These are phyloP conservation scores for Nomada flava DNA, from an alignment of 2,888 invertebrate genomes.

Conservation along the genomic window DNA sequence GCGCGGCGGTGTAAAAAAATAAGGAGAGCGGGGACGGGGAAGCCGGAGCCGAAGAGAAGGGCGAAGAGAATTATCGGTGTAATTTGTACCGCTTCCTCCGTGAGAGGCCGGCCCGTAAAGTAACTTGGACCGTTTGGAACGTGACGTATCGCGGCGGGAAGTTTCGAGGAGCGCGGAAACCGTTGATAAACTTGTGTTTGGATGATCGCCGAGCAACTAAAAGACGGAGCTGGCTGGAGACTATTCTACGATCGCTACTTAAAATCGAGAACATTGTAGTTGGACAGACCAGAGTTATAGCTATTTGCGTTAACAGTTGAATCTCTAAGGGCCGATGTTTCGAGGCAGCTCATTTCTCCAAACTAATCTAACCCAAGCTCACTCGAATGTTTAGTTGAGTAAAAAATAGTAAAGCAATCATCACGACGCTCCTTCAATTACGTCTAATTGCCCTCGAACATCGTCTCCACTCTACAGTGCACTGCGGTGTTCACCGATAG, in stretches of 20 bases:
- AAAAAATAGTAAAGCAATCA: constrained; percentile 18
- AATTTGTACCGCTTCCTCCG: constrained; percentile 49
- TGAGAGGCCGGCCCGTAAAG: constrained; percentile 40
- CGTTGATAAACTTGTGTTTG: constrained; percentile 60
- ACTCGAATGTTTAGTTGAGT: not conserved
- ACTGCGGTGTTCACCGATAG: constrained; percentile 3
- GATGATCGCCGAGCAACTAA: constrained; percentile 55
- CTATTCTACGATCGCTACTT: constrained; percentile 4
- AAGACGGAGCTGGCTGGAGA: constrained; percentile 29
- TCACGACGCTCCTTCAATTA: constrained; percentile 20
- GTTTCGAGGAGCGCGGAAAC: constrained; percentile 49
- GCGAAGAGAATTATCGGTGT: constrained; percentile 54
- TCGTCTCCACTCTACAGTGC: not conserved
- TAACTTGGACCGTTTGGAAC: constrained; percentile 60
- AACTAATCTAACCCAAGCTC: constrained; percentile 15
- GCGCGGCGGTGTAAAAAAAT: constrained; percentile 11
- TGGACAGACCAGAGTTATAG: constrained; percentile 5
- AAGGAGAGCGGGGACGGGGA: constrained; percentile 21
- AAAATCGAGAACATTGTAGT: constrained; percentile 28
- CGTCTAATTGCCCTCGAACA: constrained; percentile 35
- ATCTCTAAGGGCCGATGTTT: constrained; percentile 38
- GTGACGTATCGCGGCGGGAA: constrained; percentile 63
- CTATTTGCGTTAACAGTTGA: constrained; percentile 34
- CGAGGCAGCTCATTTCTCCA: constrained; percentile 15
- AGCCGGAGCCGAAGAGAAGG: not conserved